A percentile compares a stretch with the other conserved stretches of the same genome.
These are phyloP conservation scores for Polyergus mexicanus DNA, from an alignment of 1,140 invertebrate species.

Conservation along the genomic window DNA sequence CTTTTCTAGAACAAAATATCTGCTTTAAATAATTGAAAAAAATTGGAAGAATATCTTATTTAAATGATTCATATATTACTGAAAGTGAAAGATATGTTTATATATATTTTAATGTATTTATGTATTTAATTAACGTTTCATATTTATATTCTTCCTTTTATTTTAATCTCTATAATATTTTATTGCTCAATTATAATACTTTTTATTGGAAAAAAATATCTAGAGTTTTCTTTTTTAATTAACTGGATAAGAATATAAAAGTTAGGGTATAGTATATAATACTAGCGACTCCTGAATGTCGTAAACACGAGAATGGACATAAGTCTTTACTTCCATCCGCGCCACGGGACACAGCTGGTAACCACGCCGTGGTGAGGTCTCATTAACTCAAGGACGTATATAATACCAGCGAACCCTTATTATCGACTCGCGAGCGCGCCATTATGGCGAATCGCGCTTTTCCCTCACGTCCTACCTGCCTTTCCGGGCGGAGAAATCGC, in stretches of 20 bases:
- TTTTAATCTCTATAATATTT: background rate
- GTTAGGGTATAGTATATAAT: background rate
- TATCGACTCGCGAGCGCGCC: conserved; percentile 53
- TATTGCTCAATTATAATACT: background rate
- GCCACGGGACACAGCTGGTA: conserved; percentile 12
- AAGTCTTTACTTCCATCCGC: conserved; percentile 34
- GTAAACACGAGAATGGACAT: conserved; percentile 34
- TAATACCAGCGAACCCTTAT: conserved; percentile 52
- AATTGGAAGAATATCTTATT: background rate
- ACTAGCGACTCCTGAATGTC: background rate
- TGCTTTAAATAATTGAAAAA: background rate
- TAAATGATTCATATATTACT: background rate
- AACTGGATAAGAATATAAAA: background rate
- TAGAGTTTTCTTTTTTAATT: background rate
- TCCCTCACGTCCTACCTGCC: conserved; percentile 16
- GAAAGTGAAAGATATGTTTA: background rate
- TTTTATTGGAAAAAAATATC: conserved; percentile 7
- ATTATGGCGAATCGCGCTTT: conserved; percentile 54
- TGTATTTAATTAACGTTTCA: conserved; percentile 5
- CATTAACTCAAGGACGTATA: conserved; percentile 68
- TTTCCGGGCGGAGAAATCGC: conserved; percentile 33
- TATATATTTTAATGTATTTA: background rate
- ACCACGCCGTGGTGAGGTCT: conserved; percentile 48
- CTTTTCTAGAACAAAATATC: background rate
- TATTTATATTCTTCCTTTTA: background rate